Evolutionary conservation across 2,113 vertebrate species (phyloP), one percentile per base, ranked within the genome.

Genomic region (Pungitius pungitius): DNA sequence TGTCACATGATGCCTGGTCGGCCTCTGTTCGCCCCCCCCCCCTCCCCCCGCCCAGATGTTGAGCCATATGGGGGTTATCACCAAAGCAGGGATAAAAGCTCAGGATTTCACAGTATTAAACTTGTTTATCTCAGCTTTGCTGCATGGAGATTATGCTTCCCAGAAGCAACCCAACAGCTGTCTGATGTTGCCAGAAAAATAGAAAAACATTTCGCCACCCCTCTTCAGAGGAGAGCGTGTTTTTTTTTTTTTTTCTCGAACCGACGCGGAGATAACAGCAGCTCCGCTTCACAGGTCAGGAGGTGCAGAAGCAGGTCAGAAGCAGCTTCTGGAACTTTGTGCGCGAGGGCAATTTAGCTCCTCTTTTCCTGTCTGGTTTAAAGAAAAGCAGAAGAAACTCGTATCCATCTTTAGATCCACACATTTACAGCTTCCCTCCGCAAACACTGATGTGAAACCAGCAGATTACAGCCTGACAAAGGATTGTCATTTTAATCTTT

Each of bases 41-140:
- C n/a, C n/a, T n/a, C n/a, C n/a, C n/a, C n/a, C 52, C 77, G 1
- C 86, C 86, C 95, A 95, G 95, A 94, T 95, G 95, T 92, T 83
- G 40, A 89, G 93, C 92, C 95, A 95, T 95, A 95, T 95, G 95
- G 70, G 84, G 18, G 69, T 40, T 76, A 88, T 93, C 83, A 56
- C 88, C 70, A 80, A 83, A 85, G 88, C 89, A 92, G 90, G 91
- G 92, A 93, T 92, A 91, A 95, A 93, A 92, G 92, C 94, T 88
- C 80, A 75, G 93, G 92, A 92, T 92, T 91, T 90, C 72, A 81
- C 84, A 81, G 77, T 87, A 93, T 93, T 95, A 95, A 95, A 95
- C 91, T 92, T 88, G 84, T 94, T 95, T 95, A 96, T 94, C 92
- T 94, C 92, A 94, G 95, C 95, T 96, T 95, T 93, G 88, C 92